Evolutionary conservation across 2,888 invertebrate genomes (phyloP).

Genomic region (Eupelmus urozonus): DNA sequence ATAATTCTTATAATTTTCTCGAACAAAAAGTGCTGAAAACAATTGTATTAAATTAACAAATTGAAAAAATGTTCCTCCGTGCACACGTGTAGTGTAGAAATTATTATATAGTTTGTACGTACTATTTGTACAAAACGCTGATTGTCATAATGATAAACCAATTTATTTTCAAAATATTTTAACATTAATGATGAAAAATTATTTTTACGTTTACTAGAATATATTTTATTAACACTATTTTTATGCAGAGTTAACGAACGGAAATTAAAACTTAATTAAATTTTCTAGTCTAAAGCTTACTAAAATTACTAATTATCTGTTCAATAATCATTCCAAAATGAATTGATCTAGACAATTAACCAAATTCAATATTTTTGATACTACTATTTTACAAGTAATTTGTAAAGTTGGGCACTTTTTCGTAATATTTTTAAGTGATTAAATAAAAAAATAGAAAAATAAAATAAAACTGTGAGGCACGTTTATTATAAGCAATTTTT

Average conservation of each 20-base stretch:
- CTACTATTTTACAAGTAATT: not conserved
- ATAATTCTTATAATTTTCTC: not conserved
- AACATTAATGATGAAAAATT: not conserved
- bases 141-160: too few species aligned
- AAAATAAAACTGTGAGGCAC: too few species aligned
- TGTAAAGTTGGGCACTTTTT: not conserved
- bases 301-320: conserved; percentile 19
- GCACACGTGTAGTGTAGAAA: not conserved
- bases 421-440: not conserved
- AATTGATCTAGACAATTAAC: not conserved
- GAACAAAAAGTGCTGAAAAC: not conserved
- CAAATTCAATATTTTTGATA: not conserved
- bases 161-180: too few species aligned
- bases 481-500: not conserved
- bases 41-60: too few species aligned
- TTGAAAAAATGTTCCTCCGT: too few species aligned
- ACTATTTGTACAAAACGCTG: too few species aligned
- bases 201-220: conserved; percentile 2
- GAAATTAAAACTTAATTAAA: not conserved
- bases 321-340: not conserved
- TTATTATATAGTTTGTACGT: not conserved
- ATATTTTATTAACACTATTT: conserved; percentile 9
- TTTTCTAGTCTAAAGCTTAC: conserved; percentile 42
- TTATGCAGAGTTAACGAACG: not conserved
- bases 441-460: too few species aligned